phyloP scores from a whole-genome alignment of 2,797 vertebrate species.

The Diplodus puntazzo region DNA sequence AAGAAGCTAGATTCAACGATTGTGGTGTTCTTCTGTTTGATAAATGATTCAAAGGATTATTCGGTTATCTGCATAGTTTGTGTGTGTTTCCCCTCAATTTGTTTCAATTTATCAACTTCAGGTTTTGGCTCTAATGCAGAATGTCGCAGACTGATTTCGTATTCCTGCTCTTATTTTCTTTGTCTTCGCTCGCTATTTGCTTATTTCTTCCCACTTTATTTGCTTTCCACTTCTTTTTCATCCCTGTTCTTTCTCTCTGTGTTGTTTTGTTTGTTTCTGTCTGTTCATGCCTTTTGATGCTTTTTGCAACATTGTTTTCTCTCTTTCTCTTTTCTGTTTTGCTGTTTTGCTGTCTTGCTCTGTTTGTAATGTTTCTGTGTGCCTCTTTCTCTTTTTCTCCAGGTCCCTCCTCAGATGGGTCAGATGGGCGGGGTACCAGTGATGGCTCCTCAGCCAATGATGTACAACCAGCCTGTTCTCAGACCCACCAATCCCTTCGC shows the following conservation, averaged over 20 bases:
- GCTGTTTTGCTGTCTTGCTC: background rate
- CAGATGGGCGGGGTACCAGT: constrained; percentile 88
- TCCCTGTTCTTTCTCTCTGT: background rate
- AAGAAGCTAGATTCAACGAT: background rate
- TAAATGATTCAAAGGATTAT: background rate
- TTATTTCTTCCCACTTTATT: background rate
- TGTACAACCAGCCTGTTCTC: constrained; percentile 90
- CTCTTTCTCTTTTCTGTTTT: background rate
- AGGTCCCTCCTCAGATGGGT: constrained; percentile 91
- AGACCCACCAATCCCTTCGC: constrained; percentile 91
- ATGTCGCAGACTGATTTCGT: background rate
- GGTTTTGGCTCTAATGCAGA: background rate
- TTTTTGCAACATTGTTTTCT: background rate
- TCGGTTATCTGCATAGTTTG: background rate
- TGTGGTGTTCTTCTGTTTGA: background rate
- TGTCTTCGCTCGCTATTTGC: background rate
- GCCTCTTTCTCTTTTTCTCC: background rate
- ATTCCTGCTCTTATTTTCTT: background rate
- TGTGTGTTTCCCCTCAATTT: background rate
- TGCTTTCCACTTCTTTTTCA: background rate
- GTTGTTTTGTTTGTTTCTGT: background rate
- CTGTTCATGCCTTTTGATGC: background rate
- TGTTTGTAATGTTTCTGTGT: background rate
- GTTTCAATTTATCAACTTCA: background rate
- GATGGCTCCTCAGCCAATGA: constrained; percentile 90